Evolutionary conservation across 1,140 invertebrate species (phyloP), one percentile per base, ranked within the genome.

Genomic region (Pogonognathellus flavescens): DNA sequence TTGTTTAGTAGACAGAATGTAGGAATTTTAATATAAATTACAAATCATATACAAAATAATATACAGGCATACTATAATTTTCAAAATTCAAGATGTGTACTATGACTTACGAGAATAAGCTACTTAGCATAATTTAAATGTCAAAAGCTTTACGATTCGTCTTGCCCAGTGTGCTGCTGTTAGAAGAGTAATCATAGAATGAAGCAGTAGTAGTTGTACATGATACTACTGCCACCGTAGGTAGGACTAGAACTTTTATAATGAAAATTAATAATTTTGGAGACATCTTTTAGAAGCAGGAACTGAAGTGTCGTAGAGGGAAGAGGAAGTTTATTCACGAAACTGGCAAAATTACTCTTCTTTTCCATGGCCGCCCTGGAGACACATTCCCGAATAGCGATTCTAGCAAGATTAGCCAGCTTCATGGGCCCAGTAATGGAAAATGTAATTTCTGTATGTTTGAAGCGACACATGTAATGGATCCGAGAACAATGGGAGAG

Each of bases 281-380:
- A 84, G 49, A 82, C 31, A 76, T 86, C 85, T 57, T 83, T 83
- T 22, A 87, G 14, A 18, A 87, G 72, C 0, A 87, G 62, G 49
- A 86, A 87, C n/a, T 87, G 50, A 11, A 86, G 25, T 13, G 85
- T 41, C 11, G 1, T 18, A n/a, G 50, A n/a, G 25, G 87, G 87
- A 18, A 87, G 20, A 1, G 87, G 87, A 14, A 87, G 62, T 52
- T 55, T 10, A 20, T n/a, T 16, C 4, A 87, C 16, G 11, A 20
- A 11, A 8, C 22, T 55, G 13, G 31, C 50, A 72, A 87, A 86
- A 59, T 80, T 86, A 31, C 1, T 20, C 14, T 84, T 83, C n/a
- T 41, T 14, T 50, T 82, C 3, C 11, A 59, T 18, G 10, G 87
- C 82, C 0, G 53, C n/a, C n/a, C 16, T 41, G 7, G 82, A 85